A percentile compares a stretch with the other conserved stretches of the same genome.
These are phyloP conservation scores for Streblospio benedicti DNA, from an alignment of 1,140 invertebrate genomes.

Conservation along the genomic window DNA sequence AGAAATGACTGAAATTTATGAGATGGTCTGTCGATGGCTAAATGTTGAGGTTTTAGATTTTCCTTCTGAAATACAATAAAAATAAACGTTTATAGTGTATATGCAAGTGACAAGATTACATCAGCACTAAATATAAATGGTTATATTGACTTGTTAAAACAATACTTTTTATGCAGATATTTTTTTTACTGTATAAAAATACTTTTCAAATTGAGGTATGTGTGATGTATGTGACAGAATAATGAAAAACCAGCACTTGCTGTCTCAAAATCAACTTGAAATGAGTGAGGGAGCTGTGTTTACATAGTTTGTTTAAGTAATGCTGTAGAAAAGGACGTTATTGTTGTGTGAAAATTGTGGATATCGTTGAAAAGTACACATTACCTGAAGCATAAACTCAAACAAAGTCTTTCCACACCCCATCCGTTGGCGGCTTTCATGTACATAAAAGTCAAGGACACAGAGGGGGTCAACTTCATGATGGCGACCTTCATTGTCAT, in stretches of 20 bases:
- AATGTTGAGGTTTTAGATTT: constrained; percentile 58
- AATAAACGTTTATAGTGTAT: background rate
- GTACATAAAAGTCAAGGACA: constrained; percentile 48
- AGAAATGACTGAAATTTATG: constrained; percentile 77
- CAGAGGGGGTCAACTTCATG: constrained; percentile 45
- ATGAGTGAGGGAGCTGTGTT: background rate
- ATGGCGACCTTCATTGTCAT: constrained; percentile 32
- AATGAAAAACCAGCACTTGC: background rate
- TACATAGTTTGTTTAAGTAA: background rate
- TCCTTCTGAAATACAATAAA: constrained; percentile 56
- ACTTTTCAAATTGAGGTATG: background rate
- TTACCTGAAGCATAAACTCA: constrained; percentile 43
- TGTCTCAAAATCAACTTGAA: background rate
- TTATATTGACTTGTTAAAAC: background rate
- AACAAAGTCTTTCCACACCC: constrained; percentile 44
- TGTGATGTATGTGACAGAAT: background rate
- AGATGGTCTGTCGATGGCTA: constrained; percentile 84
- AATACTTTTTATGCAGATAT: too few species aligned
- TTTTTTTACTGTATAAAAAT: background rate
- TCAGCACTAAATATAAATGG: background rate
- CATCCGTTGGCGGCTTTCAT: constrained; percentile 43
- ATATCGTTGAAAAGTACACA: too few species aligned
- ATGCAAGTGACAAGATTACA: background rate
- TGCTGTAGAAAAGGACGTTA: too few species aligned
- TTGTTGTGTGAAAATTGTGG: too few species aligned